Conservation (phyloP, 2,888 invertebrate genomes). For the Capitulum mitella region DNA sequence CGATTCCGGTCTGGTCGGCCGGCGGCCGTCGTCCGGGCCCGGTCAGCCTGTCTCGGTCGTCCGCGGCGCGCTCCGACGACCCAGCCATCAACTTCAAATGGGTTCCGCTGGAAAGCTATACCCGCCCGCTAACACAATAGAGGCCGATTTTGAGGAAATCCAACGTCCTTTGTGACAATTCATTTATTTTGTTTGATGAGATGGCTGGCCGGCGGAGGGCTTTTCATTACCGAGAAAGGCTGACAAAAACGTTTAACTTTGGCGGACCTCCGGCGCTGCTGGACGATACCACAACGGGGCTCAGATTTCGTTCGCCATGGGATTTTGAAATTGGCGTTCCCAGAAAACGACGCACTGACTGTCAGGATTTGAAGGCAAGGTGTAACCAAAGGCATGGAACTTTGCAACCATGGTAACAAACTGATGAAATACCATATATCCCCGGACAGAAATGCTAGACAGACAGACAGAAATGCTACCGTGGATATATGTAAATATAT, state of each 20-base stretch:
- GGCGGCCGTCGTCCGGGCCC: neutral
- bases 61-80: neutral
- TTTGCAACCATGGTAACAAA: too few species aligned
- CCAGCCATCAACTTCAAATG: neutral
- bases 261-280: neutral
- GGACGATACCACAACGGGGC: too few species aligned
- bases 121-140: neutral
- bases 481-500: too few species aligned
- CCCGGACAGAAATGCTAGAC: too few species aligned
- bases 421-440: too few species aligned
- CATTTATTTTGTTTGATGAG: conserved; percentile 20
- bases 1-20: neutral
- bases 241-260: neutral
- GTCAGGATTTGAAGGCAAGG: too few species aligned
- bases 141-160: conserved; percentile 10
- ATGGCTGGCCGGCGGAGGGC: neutral
- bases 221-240: conserved; percentile 1
- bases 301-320: neutral
- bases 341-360: too few species aligned
- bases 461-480: too few species aligned
- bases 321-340: neutral
- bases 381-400: too few species aligned
- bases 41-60: neutral
- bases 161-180: conserved; percentile 16
- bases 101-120: neutral